Base-by-base conservation (phyloP, 2,888 invertebrate species). In the Glyphotaelius pellucidus region DNA sequence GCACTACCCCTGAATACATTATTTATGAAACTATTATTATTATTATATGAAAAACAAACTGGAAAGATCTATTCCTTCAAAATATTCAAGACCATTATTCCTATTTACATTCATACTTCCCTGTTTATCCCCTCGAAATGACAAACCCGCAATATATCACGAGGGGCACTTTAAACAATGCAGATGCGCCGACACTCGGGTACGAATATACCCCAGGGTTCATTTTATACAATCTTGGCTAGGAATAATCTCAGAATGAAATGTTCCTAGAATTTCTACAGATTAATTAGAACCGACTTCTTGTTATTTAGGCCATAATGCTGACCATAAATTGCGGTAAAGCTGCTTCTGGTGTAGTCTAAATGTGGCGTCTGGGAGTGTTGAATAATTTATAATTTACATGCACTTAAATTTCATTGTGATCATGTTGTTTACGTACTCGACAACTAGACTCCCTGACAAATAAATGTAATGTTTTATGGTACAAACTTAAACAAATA, bases 281-380 rank as follows among this genome's bases (percentile, higher is more conserved):
- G 90, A 92, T 85, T 86, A 92, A 92, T 92, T 91, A 91, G 89
- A 52, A 89, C 83, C 52, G 79, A 84, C 67, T 67, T 67, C 67
- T 85, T 87, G 92, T 92, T 92, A 92, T 92, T 92, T 92, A 92
- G 91, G 67, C 87, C 80, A 89, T 67, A 90, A 52, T 80, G 91
- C 38, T 86, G 80, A 83, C 89, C 84, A 88, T 92, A 90, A 92
- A 92, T 92, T 91, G 42, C 14, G 67, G 81, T 30, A 89, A 92
- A 92, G 38, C 92, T 87, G 52, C 52, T 67, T n/a, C 67, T 67
- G 25, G 35, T 32, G 19, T 47, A 52, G 83, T 80, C 52, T 80
- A 85, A 87, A 86, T 92, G 88, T 52, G 83, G 90, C 79, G 80
- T 42, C 47, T 30, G 31, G 83, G 88, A 90, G 25, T 92, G 85